Evolutionary conservation across 2,113 vertebrate species (phyloP).

Genomic region (Ascaphus truei): DNA sequence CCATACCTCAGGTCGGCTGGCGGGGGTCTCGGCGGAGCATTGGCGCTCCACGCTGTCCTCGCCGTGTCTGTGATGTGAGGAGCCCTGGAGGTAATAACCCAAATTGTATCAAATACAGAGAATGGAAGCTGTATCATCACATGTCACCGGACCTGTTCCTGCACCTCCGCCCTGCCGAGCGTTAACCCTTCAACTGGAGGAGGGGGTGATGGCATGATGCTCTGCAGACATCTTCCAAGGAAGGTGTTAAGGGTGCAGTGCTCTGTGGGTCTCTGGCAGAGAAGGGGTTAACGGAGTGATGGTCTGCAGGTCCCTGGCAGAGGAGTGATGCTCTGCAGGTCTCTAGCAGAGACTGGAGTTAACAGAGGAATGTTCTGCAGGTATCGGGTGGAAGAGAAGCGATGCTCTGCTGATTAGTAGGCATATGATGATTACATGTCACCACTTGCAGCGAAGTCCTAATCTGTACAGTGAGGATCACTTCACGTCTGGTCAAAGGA

Average conservation of each 20-base stretch:
- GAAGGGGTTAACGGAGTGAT: too few relatives aligned
- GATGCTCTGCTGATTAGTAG: neutral
- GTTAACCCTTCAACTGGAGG: conserved; percentile 20
- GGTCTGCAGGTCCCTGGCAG: too few relatives aligned
- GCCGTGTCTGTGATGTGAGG: neutral
- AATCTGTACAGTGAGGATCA: too few relatives aligned
- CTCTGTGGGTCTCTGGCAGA: too few relatives aligned
- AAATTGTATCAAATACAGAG: conserved; percentile 27
- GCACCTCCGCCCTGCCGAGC: conserved; percentile 61
- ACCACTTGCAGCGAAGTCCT: too few relatives aligned
- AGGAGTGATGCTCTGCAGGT: too few relatives aligned
- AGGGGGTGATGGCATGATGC: too few relatives aligned
- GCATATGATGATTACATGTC: too few relatives aligned
- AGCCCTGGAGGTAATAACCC: conserved; percentile 3
- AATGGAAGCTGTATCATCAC: conserved; percentile 33
- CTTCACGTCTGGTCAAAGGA: too few relatives aligned
- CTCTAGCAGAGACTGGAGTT: too few relatives aligned
- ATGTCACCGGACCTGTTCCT: conserved; percentile 64
- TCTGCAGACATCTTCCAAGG: neutral
- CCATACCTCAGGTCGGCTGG: neutral
- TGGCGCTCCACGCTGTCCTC: neutral
- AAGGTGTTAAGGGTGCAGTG: too few relatives aligned
- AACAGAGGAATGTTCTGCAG: too few relatives aligned
- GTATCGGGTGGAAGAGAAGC: neutral
- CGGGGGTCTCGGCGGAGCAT: conserved; percentile 3